Conservation (phyloP, 2,113 vertebrate species). For the Scophthalmus maximus region DNA sequence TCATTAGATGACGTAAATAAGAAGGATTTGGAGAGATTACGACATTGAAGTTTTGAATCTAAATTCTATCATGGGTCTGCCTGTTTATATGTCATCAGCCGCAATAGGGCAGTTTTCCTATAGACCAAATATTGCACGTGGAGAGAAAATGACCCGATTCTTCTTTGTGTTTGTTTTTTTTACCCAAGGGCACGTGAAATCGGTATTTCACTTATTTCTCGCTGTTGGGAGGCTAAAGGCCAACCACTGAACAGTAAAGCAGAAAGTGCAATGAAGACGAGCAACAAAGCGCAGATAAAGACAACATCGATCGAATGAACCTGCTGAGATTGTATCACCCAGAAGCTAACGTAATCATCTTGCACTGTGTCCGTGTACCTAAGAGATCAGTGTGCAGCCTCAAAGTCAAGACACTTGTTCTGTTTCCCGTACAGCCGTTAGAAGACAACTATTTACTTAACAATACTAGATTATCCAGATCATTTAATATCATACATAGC, state of each 20-base stretch:
- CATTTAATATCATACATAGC: neutral
- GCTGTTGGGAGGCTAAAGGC: neutral
- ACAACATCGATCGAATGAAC: slow-evolving; percentile 4
- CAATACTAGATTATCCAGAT: neutral
- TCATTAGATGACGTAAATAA: no score
- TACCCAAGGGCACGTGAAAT: neutral
- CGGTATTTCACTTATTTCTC: neutral
- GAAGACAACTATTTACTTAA: neutral
- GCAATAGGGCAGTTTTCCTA: no score
- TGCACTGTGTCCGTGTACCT: neutral
- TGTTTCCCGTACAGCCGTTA: neutral
- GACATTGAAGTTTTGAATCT: no score
- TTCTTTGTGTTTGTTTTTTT: neutral
- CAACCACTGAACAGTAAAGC: neutral
- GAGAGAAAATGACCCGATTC: neutral
- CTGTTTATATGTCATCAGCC: no score
- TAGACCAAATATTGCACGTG: neutral
- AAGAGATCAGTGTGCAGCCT: slow-evolving; percentile 4
- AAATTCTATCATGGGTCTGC: no score
- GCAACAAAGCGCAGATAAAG: slow-evolving; percentile 11
- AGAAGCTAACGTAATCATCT: slow-evolving; percentile 5
- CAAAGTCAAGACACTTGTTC: neutral
- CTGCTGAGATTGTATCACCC: slow-evolving; percentile 20
- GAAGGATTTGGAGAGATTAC: no score
- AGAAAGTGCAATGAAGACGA: neutral